These are phyloP conservation scores for Leptopilina clavipes DNA, from an alignment of 1,140 invertebrate species.

Conservation along the genomic window DNA sequence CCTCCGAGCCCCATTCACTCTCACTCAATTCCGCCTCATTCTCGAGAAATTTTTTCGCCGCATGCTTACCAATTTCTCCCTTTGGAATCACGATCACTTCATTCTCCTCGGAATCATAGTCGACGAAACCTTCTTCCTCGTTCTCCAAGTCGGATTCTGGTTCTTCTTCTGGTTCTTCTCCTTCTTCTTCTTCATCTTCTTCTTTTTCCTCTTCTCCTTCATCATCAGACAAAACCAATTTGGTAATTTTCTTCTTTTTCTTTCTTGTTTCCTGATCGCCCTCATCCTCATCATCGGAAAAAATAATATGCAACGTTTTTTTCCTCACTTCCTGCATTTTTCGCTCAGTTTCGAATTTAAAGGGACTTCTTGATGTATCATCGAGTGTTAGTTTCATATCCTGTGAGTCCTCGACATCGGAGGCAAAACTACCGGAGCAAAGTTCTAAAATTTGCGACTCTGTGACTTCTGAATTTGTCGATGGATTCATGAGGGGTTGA, in stretches of 20 bases:
- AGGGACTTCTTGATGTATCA: slow-evolving; percentile 47
- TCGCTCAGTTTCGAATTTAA: no score
- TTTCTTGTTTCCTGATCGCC: slow-evolving; percentile 61
- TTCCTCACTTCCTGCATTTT: slow-evolving; percentile 50
- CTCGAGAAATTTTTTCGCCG: slow-evolving; percentile 84
- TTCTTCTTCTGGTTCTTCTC: slow-evolving; percentile 62
- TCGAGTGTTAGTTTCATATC: slow-evolving; percentile 55
- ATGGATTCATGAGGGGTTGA: slow-evolving; percentile 22
- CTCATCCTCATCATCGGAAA: slow-evolving; percentile 71
- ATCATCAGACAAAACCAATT: slow-evolving; percentile 66
- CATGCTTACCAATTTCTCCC: slow-evolving; percentile 72
- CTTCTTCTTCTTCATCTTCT: slow-evolving; percentile 55
- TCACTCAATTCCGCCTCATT: slow-evolving; percentile 91
- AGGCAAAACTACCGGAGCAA: slow-evolving; percentile 59
- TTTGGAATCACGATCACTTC: slow-evolving; percentile 77
- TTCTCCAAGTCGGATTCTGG: slow-evolving; percentile 61
- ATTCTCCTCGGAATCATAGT: slow-evolving; percentile 87
- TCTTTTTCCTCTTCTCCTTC: slow-evolving; percentile 62
- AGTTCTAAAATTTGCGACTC: slow-evolving; percentile 62
- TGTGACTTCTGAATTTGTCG: slow-evolving; percentile 40
- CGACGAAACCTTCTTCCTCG: slow-evolving; percentile 74
- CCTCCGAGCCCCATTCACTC: slow-evolving; percentile 85
- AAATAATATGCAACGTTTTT: slow-evolving; percentile 42
- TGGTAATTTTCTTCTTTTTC: slow-evolving; percentile 66
- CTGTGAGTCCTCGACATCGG: slow-evolving; percentile 55